phyloP scores from a whole-genome alignment of 2,113 vertebrate species.

The Anoura caudifer region DNA sequence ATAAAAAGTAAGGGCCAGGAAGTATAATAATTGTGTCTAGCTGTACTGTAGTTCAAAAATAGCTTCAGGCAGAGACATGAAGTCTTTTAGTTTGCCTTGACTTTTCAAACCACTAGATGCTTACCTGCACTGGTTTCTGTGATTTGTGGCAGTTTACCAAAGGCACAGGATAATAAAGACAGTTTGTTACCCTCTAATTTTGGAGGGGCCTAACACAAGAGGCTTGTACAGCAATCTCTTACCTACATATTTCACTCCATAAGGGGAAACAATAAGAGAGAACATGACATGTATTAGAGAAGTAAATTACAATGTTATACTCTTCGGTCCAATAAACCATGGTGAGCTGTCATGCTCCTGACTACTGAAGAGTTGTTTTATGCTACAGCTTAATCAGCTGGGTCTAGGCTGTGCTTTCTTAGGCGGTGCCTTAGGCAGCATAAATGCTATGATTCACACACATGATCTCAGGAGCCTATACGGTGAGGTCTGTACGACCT shows the following conservation, averaged over 20 bases:
- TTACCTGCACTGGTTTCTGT: slow-evolving; percentile 72
- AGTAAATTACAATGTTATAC: slow-evolving; percentile 82
- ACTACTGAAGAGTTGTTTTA: slow-evolving; percentile 78
- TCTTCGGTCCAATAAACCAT: slow-evolving; percentile 79
- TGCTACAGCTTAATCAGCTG: slow-evolving; percentile 79
- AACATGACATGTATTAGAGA: slow-evolving; percentile 80
- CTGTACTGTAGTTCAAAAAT: slow-evolving; percentile 70
- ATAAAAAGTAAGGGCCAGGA: slow-evolving; percentile 64
- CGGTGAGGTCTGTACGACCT: slow-evolving; percentile 10
- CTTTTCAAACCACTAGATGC: slow-evolving; percentile 76
- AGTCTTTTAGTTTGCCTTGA: slow-evolving; percentile 73
- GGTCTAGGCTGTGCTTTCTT: slow-evolving; percentile 63
- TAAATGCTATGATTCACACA: slow-evolving; percentile 75
- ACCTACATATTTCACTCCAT: slow-evolving; percentile 79
- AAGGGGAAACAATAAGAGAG: slow-evolving; percentile 80
- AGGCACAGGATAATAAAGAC: slow-evolving; percentile 79
- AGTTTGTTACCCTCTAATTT: slow-evolving; percentile 84
- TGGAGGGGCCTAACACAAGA: slow-evolving; percentile 75
- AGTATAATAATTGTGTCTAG: slow-evolving; percentile 73
- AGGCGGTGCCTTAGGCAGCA: slow-evolving; percentile 52
- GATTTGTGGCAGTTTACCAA: slow-evolving; percentile 80
- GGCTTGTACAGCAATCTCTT: slow-evolving; percentile 71
- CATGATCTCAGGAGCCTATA: slow-evolving; percentile 31
- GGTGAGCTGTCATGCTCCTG: slow-evolving; percentile 75
- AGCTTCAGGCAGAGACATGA: slow-evolving; percentile 72